Evolutionary conservation across 2,797 vertebrate genomes (phyloP).

Genomic region (Sphenodon punctatus): DNA sequence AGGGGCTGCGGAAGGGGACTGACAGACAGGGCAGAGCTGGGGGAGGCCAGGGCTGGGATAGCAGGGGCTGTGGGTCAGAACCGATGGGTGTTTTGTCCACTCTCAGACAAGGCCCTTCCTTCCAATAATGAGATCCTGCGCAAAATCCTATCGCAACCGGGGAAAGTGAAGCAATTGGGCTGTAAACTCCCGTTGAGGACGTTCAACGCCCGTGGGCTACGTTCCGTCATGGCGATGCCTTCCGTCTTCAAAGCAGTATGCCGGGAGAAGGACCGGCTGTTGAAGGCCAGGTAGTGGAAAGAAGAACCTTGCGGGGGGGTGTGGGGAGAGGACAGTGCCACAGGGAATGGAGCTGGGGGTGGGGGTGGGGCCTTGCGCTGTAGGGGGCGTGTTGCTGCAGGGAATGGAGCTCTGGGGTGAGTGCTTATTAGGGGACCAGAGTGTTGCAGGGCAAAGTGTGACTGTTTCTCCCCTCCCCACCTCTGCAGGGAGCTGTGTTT

Average conservation of each 20-base stretch:
- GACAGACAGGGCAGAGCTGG: too few species aligned
- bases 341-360: neutral
- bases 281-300: slow-evolving; percentile 72
- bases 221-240: slow-evolving; percentile 72
- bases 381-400: fast-evolving
- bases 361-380: neutral
- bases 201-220: slow-evolving; percentile 22
- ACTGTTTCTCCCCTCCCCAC: neutral
- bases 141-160: slow-evolving; percentile 67
- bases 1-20: too few species aligned
- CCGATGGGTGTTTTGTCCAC: neutral
- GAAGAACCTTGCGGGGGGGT: neutral
- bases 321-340: neutral
- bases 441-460: neutral
- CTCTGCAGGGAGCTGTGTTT: slow-evolving; percentile 34
- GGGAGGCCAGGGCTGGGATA: too few species aligned
- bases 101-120: slow-evolving; percentile 33
- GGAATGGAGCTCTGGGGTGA: neutral
- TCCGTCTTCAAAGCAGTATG: slow-evolving; percentile 74
- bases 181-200: neutral
- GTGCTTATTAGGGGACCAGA: neutral
- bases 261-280: slow-evolving; percentile 63
- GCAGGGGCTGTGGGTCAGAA: too few species aligned
- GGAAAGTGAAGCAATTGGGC: slow-evolving; percentile 28
- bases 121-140: slow-evolving; percentile 62